Evolutionary conservation across 2,113 vertebrate genomes (phyloP).

Genomic region (Aleadryas rufinucha): DNA sequence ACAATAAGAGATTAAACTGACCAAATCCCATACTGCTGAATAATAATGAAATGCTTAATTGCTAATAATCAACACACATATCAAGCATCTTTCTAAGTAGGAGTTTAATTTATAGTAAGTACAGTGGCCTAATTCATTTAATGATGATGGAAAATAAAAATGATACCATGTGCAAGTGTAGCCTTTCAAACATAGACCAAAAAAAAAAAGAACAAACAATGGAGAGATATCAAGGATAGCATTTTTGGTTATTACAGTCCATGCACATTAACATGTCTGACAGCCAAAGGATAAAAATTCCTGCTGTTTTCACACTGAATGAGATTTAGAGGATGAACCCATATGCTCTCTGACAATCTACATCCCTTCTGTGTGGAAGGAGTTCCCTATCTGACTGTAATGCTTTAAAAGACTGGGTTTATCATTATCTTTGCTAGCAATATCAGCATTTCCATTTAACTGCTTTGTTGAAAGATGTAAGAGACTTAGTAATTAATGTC

Average conservation of each 20-base stretch:
- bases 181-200: not conserved
- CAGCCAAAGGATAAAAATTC: not conserved
- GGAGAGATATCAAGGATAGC: not conserved
- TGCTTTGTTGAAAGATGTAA: not conserved
- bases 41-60: constrained; percentile 34
- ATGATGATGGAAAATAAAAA: not conserved
- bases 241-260: not conserved
- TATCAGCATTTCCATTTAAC: not conserved
- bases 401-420: not conserved
- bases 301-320: not conserved
- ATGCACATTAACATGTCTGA: not conserved
- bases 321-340: not conserved
- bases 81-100: not conserved
- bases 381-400: not conserved
- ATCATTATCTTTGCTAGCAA: not conserved
- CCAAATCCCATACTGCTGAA: not conserved
- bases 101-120: not conserved
- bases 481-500: not conserved
- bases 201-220: not conserved
- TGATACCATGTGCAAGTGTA: not conserved
- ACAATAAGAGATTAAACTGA: not conserved
- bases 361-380: not conserved
- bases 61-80: not conserved
- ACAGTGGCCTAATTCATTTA: not conserved
- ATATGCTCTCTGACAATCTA: not conserved